Percentiles rank a stretch among this genome's conserved stretches.
phyloP scores from a whole-genome alignment of 1,140 invertebrate species.

The Penaeus japonicus region DNA sequence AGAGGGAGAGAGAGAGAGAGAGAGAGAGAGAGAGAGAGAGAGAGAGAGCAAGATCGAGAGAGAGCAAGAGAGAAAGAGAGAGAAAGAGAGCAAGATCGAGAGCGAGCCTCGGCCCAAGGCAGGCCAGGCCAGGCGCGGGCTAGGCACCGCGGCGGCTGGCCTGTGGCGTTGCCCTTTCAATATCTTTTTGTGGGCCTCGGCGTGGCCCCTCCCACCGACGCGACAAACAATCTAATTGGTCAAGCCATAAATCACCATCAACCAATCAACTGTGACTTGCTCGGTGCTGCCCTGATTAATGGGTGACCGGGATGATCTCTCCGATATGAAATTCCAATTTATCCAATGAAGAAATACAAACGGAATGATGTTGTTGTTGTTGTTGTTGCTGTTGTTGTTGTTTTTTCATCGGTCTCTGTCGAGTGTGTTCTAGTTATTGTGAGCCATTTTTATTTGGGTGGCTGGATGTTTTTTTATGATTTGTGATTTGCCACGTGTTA shows the following conservation, averaged over 20 bases:
- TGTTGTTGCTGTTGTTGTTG: no score
- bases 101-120: not conserved
- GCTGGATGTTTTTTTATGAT: no score
- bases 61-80: not conserved
- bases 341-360: slow-evolving; percentile 52
- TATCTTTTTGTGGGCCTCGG: not conserved
- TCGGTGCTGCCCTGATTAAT: slow-evolving; percentile 49
- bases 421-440: slow-evolving; percentile 4
- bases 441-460: no score
- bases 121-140: not conserved
- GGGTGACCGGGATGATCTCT: slow-evolving; percentile 54
- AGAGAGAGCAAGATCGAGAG: not conserved
- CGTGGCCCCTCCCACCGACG: slow-evolving; percentile 47
- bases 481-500: no score
- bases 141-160: not conserved
- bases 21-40: not conserved
- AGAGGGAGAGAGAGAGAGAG: not conserved
- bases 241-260: slow-evolving; percentile 53
- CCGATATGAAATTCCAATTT: slow-evolving; percentile 55
- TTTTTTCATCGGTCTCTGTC: not conserved
- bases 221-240: slow-evolving; percentile 57
- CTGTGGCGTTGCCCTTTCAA: not conserved
- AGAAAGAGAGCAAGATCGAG: not conserved
- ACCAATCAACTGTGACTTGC: slow-evolving; percentile 55
- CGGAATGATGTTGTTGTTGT: not conserved